A percentile compares a stretch with the other conserved stretches of the same genome.
Evolutionary conservation across 2,888 invertebrate genomes (phyloP).

Genomic region (Synergus japonicus): DNA sequence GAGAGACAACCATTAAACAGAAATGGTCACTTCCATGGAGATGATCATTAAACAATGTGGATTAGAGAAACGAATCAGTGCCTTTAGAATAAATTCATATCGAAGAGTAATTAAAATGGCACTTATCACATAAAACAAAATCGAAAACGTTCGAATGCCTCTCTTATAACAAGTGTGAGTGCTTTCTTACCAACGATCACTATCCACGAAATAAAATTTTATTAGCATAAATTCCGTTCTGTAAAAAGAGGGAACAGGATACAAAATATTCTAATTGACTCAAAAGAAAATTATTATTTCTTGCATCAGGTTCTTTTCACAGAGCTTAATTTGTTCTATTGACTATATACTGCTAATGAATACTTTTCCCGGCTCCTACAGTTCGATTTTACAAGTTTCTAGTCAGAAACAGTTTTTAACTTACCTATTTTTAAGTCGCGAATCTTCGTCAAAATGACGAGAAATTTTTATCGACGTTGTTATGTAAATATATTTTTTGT

Average conservation of each 20-base stretch:
- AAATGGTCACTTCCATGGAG: conserved; percentile 80
- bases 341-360: conserved; percentile 67
- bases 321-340: neutral
- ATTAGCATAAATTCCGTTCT: neutral
- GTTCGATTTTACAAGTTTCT: conserved; percentile 74
- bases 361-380: conserved; percentile 74
- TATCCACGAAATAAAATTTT: neutral
- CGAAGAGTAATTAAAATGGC: conserved; percentile 30
- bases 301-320: neutral
- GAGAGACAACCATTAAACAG: conserved; percentile 92
- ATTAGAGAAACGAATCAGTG: conserved; percentile 16
- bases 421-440: conserved; percentile 54
- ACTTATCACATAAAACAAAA: conserved; percentile 6
- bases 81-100: conserved; percentile 21
- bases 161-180: conserved; percentile 7
- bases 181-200: neutral
- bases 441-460: conserved; percentile 39
- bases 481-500: conserved; percentile 51
- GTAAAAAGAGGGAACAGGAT: neutral
- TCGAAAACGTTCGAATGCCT: neutral
- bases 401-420: conserved; percentile 72
- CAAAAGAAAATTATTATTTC: neutral
- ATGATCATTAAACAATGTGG: conserved; percentile 60
- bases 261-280: neutral
- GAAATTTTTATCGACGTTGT: conserved; percentile 35